Evolutionary conservation across 2,797 vertebrate genomes (phyloP).

Genomic region (Tiaroga cobitis): DNA sequence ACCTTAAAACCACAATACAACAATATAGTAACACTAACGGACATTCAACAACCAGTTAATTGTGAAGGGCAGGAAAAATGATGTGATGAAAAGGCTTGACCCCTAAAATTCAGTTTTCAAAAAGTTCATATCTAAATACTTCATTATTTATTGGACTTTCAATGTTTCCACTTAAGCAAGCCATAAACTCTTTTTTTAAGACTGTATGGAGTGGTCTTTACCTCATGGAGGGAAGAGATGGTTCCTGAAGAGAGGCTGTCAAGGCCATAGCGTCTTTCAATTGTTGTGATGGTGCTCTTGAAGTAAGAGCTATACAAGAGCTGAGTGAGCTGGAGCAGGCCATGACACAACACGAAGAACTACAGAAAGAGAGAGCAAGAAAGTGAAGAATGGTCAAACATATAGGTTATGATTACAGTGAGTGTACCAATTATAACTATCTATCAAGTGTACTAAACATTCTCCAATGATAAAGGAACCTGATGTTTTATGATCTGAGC

Average conservation of each 20-base stretch:
- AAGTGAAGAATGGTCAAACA: neutral
- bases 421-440: neutral
- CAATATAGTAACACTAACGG: neutral
- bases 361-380: constrained; percentile 55
- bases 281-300: constrained; percentile 96
- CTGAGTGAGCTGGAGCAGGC: constrained; percentile 93
- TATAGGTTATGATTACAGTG: neutral
- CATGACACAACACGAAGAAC: constrained; percentile 94
- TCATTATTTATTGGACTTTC: neutral
- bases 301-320: constrained; percentile 94
- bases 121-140: neutral
- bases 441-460: neutral
- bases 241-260: constrained; percentile 93
- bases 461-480: neutral
- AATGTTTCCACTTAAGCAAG: neutral
- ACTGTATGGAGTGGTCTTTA: constrained; percentile 58
- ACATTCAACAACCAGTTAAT: neutral
- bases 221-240: constrained; percentile 96
- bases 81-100: neutral
- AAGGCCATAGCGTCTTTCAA: constrained; percentile 95
- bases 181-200: neutral
- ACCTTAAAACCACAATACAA: neutral
- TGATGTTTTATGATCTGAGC: constrained; percentile 10
- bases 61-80: neutral
- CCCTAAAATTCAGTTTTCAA: neutral